Base-by-base conservation (phyloP, 2,797 vertebrate genomes). In the Sylvia borin region DNA sequence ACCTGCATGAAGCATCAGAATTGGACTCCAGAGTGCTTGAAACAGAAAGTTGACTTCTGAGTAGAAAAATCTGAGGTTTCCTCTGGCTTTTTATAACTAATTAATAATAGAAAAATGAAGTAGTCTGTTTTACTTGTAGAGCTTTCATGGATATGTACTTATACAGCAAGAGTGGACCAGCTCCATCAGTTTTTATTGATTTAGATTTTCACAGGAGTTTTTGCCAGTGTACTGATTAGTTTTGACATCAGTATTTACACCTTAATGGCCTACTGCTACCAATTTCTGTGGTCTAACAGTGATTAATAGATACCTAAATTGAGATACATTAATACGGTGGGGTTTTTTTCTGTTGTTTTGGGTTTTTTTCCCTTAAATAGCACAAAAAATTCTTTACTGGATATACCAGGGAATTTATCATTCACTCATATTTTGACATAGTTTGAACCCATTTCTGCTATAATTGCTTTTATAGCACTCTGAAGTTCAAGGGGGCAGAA, bases 401-500 rank as follows among this genome's bases (percentile, higher is more conserved):
- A 9, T 90, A 31, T 80, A 45, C 53, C 9, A 51, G 31, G 24
- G 38, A 77, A 84, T 67, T 74, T 53, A 43, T 58, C 64, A 10
- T 70, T 75, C 36, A 16, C 7, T 70, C 36, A 13, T 75, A 9
- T 68, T 77, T 43, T 75, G 36, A 50, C 16, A 65, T 65, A 53
- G 88, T 64, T 91, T 50, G 38, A 80, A 57, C 27, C 19, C 8
- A 9, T 79, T 82, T 91, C 62, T 92, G 24, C 38, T 92, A 2
- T 81, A 90, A 80, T 76, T 89, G 43, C 26, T 81, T 91, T 84
- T 64, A 25, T 54, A 86, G 12, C 18, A 40, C 53, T 87, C 66
- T 88, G 74, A 89, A 91, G 61, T 91, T 93, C 70, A 82, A 76
- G 66, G 70, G 21, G 43, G 16, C 9, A 78, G 27, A 88, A 93